Percentiles rank a stretch among this genome's conserved stretches.
Evolutionary conservation across 2,888 invertebrate genomes (phyloP).

Genomic region (Cheilosia variabilis): DNA sequence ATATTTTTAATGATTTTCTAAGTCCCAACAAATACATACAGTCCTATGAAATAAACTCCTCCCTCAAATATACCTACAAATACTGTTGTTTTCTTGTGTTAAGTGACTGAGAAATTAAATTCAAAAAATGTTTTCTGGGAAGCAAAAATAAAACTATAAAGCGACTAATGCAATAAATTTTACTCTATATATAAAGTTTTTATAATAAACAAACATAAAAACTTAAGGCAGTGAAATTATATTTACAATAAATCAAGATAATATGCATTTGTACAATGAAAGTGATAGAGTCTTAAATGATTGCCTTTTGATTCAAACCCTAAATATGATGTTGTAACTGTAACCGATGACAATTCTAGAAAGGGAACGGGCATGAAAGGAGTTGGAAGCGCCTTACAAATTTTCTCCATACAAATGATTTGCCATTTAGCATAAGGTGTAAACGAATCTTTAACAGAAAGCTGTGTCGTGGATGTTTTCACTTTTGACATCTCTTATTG

Average conservation of each 20-base stretch:
- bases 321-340: too few relatives aligned
- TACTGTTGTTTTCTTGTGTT: slow-evolving; percentile 9
- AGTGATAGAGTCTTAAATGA: too few relatives aligned
- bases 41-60: slow-evolving; percentile 27
- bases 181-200: slow-evolving; percentile 56
- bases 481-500: too few relatives aligned
- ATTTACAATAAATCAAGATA: slow-evolving; percentile 42
- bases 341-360: too few relatives aligned
- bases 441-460: too few relatives aligned
- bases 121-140: background rate
- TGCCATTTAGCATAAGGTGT: too few relatives aligned
- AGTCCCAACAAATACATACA: slow-evolving; percentile 45
- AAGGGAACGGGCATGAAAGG: too few relatives aligned
- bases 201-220: slow-evolving; percentile 35
- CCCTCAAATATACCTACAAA: slow-evolving; percentile 16
- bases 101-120: background rate
- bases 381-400: too few relatives aligned
- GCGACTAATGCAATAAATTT: slow-evolving; percentile 56
- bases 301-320: too few relatives aligned
- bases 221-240: slow-evolving; percentile 5
- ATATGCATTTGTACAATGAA: too few relatives aligned
- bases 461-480: too few relatives aligned
- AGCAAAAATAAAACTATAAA: slow-evolving; percentile 14
- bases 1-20: slow-evolving; percentile 58
- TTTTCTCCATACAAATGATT: too few relatives aligned